Percentiles rank a stretch among this genome's conserved stretches.
Conservation (phyloP, 2,797 vertebrate species). For the Peromyscus attwateri region DNA sequence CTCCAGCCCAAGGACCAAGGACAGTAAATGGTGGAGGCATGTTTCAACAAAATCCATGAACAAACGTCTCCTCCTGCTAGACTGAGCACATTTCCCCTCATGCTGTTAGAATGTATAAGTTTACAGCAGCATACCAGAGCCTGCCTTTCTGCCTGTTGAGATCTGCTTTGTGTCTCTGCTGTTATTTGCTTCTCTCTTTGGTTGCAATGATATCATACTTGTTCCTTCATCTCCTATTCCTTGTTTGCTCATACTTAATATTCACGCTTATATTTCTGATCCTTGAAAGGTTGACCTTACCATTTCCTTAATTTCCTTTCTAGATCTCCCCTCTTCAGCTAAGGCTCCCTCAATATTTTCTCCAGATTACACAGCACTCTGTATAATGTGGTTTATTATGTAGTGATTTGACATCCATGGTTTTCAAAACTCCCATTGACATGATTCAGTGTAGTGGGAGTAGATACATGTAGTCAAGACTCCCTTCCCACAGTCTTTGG, state of each 20-base stretch:
- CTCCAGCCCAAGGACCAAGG: not conserved
- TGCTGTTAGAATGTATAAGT: not conserved
- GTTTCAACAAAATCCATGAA: not conserved
- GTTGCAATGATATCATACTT: not conserved
- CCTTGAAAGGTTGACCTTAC: not conserved
- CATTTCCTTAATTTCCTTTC: not conserved
- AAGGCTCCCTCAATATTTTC: not conserved
- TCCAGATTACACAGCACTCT: not conserved
- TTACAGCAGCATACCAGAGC: not conserved
- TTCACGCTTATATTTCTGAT: not conserved
- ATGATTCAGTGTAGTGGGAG: rapidly evolving
- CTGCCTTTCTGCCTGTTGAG: not conserved
- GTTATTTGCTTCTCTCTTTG: not conserved
- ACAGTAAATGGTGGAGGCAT: not conserved
- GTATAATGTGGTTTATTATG: not conserved
- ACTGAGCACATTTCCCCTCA: not conserved
- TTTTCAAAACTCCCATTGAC: not conserved
- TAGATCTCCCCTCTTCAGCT: not conserved
- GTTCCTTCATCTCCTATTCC: not conserved
- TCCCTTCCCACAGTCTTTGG: not conserved
- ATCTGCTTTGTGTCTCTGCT: not conserved
- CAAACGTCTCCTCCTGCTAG: not conserved
- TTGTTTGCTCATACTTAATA: not conserved
- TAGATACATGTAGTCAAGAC: not conserved
- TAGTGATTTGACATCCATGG: not conserved